Evolutionary conservation across 2,113 vertebrate genomes (phyloP).

Genomic region (Bos javanicus): DNA sequence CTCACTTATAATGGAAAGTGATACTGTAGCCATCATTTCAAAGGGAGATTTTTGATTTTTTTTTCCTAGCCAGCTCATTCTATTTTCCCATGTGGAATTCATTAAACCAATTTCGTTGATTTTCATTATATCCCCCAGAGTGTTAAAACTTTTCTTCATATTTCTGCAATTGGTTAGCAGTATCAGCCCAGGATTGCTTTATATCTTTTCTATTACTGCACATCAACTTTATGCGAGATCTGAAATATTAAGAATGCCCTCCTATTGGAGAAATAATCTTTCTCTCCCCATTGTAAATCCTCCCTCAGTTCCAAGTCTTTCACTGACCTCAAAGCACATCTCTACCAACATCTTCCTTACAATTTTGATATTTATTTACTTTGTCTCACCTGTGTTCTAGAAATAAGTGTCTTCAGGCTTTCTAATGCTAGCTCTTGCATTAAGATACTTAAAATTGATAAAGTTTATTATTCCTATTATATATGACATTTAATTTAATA

Average conservation of each 20-base stretch:
- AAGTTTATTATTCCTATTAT: not conserved
- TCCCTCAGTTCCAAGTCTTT: not conserved
- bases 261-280: not conserved
- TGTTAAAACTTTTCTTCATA: conserved; percentile 57
- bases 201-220: not conserved
- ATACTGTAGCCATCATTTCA: conserved; percentile 57
- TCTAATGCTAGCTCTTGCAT: not conserved
- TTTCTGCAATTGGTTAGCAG: conserved; percentile 27
- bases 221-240: not conserved
- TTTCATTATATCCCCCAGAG: conserved; percentile 52
- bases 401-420: not conserved
- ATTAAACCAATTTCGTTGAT: conserved; percentile 67
- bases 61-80: conserved; percentile 27
- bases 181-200: not conserved
- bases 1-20: conserved; percentile 62
- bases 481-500: not conserved
- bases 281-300: not conserved
- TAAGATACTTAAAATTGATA: not conserved
- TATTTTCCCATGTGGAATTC: conserved; percentile 67
- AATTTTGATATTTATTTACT: not conserved
- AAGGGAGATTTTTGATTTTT: conserved; percentile 44
- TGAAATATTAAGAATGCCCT: not conserved
- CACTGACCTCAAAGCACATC: not conserved
- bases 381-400: not conserved
- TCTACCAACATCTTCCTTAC: not conserved